A percentile compares a stretch with the other conserved stretches of the same genome.
Evolutionary conservation across 1,140 invertebrate genomes (phyloP).

Genomic region (Panonychus citri): DNA sequence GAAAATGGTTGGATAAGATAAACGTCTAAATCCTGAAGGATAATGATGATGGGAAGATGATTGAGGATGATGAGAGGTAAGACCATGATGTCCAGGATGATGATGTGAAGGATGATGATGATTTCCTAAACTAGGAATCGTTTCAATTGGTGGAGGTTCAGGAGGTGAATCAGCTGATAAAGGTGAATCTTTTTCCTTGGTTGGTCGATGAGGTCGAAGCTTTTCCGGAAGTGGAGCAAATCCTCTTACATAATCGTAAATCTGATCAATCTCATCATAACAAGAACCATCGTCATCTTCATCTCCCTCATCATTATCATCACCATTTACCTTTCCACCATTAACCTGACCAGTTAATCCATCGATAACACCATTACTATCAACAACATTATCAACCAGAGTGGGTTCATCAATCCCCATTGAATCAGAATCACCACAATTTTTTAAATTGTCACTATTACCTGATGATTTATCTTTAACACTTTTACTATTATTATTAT

Average conservation of each 20-base stretch:
- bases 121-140: constrained; percentile 35
- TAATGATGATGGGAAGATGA: background rate
- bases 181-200: background rate
- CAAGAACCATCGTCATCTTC: constrained; percentile 6
- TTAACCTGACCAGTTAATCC: background rate
- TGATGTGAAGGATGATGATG: background rate
- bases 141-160: constrained; percentile 67
- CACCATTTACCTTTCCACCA: background rate
- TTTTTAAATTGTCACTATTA: background rate
- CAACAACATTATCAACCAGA: background rate
- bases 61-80: background rate
- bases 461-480: background rate
- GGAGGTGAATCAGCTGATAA: constrained; percentile 24
- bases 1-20: background rate
- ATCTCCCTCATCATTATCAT: background rate
- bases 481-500: background rate
- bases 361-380: background rate
- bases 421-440: background rate
- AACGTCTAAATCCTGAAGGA: background rate
- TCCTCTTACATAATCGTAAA: constrained; percentile 81
- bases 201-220: constrained; percentile 2
- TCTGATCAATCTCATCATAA: constrained; percentile 86
- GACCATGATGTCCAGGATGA: background rate
- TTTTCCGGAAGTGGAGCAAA: constrained; percentile 49
- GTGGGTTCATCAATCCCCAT: background rate